Base-by-base conservation (phyloP, 2,113 vertebrate genomes). In the Dunckerocampus dactyliophorus region DNA sequence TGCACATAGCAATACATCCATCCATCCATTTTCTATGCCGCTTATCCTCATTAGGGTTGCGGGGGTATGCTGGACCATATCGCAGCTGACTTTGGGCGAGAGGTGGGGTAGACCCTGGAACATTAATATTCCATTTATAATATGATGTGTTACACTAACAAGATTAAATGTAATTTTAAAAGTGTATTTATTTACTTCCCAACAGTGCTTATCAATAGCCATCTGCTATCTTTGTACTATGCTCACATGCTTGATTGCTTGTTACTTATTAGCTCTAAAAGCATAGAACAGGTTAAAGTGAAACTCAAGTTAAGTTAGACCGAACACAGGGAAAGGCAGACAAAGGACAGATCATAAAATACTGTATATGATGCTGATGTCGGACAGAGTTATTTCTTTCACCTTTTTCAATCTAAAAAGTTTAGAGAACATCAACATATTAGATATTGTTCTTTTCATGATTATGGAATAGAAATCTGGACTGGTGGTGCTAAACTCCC, bases 241-340 rank as follows among this genome's bases (percentile, higher is more conserved):
- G 81, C 64, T 78, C 70, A 47, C n/a, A 6, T 13, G 50, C 66
- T 58, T 39, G 39, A 53, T 72, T 67, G 37, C 63, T 76, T 61
- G 82, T 86, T 88, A 85, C 77, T 81, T 22, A 88, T 85, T 86
- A 88, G 65, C 82, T 72, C 62, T 24, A 62, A 62, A 62, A 65
- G 47, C 54, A 67, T 16, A 64, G 47, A 56, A 28, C 37, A 62
- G 76, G 69, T 64, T 76, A 80, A 79, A 77, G 68, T 74, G 21
- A 62, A 62, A 51, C 43, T 64, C 45, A 37, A 55, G 57, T 77
- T 43, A 8, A 4, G 9, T 14, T 16, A 47, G 22, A n/a, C 3
- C 3, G 19, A 19, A 20, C 1, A 22, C 43, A 46, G 21, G n/a
- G 4, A 42, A 19, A 21, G 6, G 54, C n/a, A 14, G 37, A n/a